Base-by-base conservation (phyloP, 2,888 invertebrate species). In the Creontiades dilutus region DNA sequence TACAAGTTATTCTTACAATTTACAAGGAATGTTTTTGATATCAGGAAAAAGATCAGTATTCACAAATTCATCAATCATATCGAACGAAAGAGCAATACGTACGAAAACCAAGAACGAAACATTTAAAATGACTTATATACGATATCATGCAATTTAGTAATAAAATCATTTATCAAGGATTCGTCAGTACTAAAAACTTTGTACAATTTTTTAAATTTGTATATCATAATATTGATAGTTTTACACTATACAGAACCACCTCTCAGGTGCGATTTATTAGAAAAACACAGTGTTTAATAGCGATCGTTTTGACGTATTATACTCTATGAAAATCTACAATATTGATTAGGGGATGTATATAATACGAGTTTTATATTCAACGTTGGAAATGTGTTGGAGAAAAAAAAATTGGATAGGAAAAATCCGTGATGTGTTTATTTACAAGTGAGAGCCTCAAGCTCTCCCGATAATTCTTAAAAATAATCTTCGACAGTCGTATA, bases 401-500 rank as follows among this genome's bases (percentile, higher is more conserved):
- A 14, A 37, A 37, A n/a, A n/a, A 57, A 76, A 27, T 76, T 76
- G 27, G 23, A 3, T 57, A 57, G 27, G 13, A 37, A 75, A 37
- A 75, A 76, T 76, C 37, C 76, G 76, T 76, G 76, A 37, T 76
- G 27, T 37, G 76, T 76, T 57, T 37, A 81, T 81, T 81, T 46
- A 47, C 48, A 81, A n/a, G 23, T 37, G 23, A n/a, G n/a, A 16
- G 48, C 23, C 46, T 4, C 46, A 23, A 47, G 46, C 48, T 37
- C 46, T 23, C 13, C 27, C 37, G 48, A n/a, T 48, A 81, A 28
- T 55, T 55, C 57, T 57, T 28, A 84, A 84, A 84, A 84, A 84
- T 84, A 84, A 81, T 81, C 81, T 84, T 84, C 84, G 84, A 57
- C 28, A 52, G 57, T 81, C 81, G 81, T 84, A 84, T 84, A 84